Conservation (phyloP, 2,113 vertebrate genomes). For the Coryphaenoides rupestris region DNA sequence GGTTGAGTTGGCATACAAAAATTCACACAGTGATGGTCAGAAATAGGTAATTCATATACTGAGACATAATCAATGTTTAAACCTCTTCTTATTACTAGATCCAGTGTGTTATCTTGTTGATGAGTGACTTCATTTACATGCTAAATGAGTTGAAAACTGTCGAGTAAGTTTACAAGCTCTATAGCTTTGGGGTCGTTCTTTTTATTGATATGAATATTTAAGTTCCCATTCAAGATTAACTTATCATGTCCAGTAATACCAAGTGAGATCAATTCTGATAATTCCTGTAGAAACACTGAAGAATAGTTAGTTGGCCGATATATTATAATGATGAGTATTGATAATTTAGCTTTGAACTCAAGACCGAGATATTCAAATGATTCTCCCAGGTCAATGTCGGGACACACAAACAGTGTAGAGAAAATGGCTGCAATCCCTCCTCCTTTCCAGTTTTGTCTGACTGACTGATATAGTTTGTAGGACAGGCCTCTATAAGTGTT, state of each 20-base stretch:
- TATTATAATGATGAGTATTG: no score
- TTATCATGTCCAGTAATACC: no score
- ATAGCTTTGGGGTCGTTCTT: no score
- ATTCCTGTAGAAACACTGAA: neutral
- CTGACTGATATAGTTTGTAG: slow-evolving; percentile 1
- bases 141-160: neutral
- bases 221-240: neutral
- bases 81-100: neutral
- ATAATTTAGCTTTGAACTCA: neutral
- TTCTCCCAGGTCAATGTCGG: neutral
- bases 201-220: slow-evolving; percentile 3
- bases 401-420: no score
- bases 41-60: neutral
- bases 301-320: neutral
- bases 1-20: no score
- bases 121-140: slow-evolving; percentile 3
- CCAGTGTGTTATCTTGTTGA: neutral
- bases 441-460: neutral
- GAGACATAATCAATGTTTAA: neutral
- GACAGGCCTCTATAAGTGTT: neutral
- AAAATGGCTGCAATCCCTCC: no score
- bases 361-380: neutral
- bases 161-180: no score
- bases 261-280: neutral
- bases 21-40: no score